Percentiles rank a stretch among this genome's conserved stretches.
phyloP scores from a whole-genome alignment of 2,888 invertebrate genomes.

The Campoplex capitator region DNA sequence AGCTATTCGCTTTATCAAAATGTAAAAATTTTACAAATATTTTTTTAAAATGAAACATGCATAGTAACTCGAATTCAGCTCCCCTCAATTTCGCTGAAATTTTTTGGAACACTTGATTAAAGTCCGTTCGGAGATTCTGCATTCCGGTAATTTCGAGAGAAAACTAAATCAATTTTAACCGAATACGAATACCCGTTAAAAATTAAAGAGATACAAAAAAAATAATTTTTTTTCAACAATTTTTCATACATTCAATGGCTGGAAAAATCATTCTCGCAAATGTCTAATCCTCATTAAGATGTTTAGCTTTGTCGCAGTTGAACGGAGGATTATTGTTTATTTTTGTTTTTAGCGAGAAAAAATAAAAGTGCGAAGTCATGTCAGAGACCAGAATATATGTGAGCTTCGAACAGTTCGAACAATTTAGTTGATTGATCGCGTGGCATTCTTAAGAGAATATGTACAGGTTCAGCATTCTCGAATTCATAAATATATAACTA shows the following conservation, averaged over 20 bases:
- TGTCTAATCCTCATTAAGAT: neutral
- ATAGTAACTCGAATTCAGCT: too few relatives aligned
- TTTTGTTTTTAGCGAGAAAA: too few relatives aligned
- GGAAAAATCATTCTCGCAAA: neutral
- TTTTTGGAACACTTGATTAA: neutral
- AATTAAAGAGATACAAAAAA: neutral
- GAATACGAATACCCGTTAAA: neutral
- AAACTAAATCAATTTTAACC: neutral
- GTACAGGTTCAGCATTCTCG: neutral
- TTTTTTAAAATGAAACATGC: too few relatives aligned
- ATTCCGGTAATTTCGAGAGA: too few relatives aligned
- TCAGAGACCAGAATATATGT: neutral
- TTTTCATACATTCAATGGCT: neutral
- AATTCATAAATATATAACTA: constrained; percentile 4
- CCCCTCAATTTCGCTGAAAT: neutral
- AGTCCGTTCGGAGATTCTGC: too few relatives aligned
- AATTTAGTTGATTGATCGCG: constrained; percentile 52
- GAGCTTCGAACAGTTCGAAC: constrained; percentile 10
- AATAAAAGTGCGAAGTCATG: too few relatives aligned
- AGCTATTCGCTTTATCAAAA: too few relatives aligned
- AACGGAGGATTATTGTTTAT: neutral
- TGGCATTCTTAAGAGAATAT: constrained; percentile 44
- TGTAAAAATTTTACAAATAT: too few relatives aligned
- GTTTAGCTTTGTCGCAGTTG: neutral
- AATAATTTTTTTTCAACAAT: too few relatives aligned